phyloP scores from a whole-genome alignment of 2,113 vertebrate species.

The Megalops atlanticus region DNA sequence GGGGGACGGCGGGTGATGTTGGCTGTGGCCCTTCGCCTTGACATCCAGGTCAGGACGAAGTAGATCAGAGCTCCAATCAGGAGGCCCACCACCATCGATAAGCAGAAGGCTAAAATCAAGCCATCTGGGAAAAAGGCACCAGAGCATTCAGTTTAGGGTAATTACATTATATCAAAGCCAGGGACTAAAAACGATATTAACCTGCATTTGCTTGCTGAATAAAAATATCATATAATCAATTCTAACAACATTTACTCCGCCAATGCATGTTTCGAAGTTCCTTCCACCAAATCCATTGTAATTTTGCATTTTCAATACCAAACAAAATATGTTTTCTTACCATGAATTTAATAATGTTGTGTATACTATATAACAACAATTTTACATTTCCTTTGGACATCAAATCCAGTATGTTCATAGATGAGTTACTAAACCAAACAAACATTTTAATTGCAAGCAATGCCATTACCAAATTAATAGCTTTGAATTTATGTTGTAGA shows the following conservation, averaged over 20 bases:
- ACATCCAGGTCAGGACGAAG: slow-evolving; percentile 80
- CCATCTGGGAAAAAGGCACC: slow-evolving; percentile 71
- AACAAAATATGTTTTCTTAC: no score
- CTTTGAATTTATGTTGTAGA: background rate
- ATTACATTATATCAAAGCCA: no score
- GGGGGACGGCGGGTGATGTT: slow-evolving; percentile 82
- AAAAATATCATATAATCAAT: no score
- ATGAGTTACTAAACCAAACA: background rate
- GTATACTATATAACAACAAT: no score
- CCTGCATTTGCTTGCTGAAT: no score
- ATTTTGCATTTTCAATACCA: no score
- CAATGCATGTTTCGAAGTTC: no score
- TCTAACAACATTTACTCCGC: no score
- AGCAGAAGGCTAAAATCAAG: slow-evolving; percentile 87
- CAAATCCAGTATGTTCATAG: background rate
- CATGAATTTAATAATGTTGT: no score
- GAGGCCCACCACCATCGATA: slow-evolving; percentile 87
- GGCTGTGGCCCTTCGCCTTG: slow-evolving; percentile 83
- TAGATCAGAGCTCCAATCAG: slow-evolving; percentile 86
- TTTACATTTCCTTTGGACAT: no score
- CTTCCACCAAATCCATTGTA: no score
- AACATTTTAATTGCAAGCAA: background rate
- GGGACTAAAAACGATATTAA: no score
- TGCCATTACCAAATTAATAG: background rate
- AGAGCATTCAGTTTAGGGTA: background rate